Conservation (phyloP, 2,113 vertebrate genomes). For the Poeciliopsis turrubarensis region DNA sequence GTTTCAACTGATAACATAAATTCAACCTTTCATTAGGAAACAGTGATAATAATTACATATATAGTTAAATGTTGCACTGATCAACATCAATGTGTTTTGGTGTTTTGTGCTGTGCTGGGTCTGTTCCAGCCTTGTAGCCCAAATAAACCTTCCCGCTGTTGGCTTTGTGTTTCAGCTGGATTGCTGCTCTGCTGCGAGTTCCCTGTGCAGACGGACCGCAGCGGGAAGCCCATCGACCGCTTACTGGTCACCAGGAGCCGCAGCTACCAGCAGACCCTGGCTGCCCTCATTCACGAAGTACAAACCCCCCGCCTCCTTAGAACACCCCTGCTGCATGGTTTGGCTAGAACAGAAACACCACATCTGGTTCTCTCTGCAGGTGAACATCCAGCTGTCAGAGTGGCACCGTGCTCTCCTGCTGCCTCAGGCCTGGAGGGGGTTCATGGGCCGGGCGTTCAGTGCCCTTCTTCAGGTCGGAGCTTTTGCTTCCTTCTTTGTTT, state of each 20-base stretch:
- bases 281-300: conserved; percentile 91
- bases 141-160: neutral
- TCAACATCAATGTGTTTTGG: no score
- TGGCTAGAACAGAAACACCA: neutral
- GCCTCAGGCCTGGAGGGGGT: conserved; percentile 90
- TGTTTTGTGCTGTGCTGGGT: no score
- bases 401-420: conserved; percentile 92
- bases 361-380: conserved; percentile 70
- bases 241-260: conserved; percentile 88
- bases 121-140: no score
- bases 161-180: conserved; percentile 79
- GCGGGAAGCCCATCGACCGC: conserved; percentile 86
- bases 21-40: no score
- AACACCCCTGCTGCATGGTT: neutral
- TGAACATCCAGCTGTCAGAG: conserved; percentile 93
- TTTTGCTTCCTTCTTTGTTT: neutral
- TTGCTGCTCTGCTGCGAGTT: conserved; percentile 90
- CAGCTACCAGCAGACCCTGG: conserved; percentile 89
- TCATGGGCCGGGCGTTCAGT: conserved; percentile 89
- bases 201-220: conserved; percentile 87
- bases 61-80: no score
- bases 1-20: neutral
- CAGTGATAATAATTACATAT: no score
- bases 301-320: neutral
- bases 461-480: conserved; percentile 88